Evolutionary conservation across 2,888 invertebrate species (phyloP).

Genomic region (Elmis aenea): DNA sequence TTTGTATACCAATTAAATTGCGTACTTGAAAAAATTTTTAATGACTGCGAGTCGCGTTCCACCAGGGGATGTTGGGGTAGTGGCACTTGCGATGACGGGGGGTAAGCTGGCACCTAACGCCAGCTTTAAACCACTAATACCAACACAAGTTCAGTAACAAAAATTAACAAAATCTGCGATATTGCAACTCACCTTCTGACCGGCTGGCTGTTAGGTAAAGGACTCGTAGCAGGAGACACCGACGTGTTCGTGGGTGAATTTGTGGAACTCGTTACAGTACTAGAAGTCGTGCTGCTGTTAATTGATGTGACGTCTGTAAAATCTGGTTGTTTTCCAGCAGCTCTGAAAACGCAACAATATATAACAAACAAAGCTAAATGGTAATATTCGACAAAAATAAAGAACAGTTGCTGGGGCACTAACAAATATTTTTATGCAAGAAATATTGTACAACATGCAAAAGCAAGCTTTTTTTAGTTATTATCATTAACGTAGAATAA

Average conservation of each 20-base stretch:
- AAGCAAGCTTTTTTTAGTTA: no score
- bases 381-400: no score
- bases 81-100: conserved; percentile 35
- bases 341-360: conserved; percentile 18
- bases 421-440: neutral
- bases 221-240: conserved; percentile 38
- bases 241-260: conserved; percentile 35
- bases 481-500: no score
- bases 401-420: no score
- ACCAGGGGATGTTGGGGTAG: conserved; percentile 41
- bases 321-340: conserved; percentile 38
- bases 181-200: conserved; percentile 47
- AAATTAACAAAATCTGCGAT: conserved; percentile 1
- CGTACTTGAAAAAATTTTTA: conserved; percentile 95
- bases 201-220: conserved; percentile 44
- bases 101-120: conserved; percentile 39
- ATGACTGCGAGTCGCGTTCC: conserved; percentile 80
- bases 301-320: conserved; percentile 16
- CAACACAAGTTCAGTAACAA: conserved; percentile 9
- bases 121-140: conserved; percentile 38
- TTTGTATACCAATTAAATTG: no score
- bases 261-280: conserved; percentile 31
- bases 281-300: conserved; percentile 23
- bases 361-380: no score
- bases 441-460: conserved; percentile 4